Percentiles rank a stretch among this genome's conserved stretches.
Evolutionary conservation across 37 sponge, comb jelly and placozoan species (phyloP).

Genomic region (Halichondria panicea): DNA sequence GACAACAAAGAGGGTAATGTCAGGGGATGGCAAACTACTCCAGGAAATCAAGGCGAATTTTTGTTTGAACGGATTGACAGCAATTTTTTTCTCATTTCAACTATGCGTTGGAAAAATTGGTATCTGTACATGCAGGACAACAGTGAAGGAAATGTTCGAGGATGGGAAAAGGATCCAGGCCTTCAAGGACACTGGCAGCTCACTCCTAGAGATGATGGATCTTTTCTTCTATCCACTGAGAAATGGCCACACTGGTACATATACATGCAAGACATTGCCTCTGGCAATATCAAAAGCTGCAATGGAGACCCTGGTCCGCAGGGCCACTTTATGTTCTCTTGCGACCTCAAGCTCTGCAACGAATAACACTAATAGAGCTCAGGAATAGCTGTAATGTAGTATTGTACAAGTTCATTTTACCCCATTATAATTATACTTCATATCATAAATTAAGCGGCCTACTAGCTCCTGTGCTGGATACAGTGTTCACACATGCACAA

Average conservation of each 20-base stretch:
- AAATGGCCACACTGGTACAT: constrained; percentile 6
- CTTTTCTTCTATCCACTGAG: background rate
- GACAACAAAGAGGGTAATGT: constrained; percentile 1
- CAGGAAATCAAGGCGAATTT: background rate
- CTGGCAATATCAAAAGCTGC: background rate
- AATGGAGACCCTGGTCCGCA: constrained; percentile 12
- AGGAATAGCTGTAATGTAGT: too few relatives aligned
- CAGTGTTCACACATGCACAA: too few relatives aligned
- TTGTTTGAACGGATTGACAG: background rate
- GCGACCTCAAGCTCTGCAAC: background rate
- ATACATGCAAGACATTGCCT: background rate
- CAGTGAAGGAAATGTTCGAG: background rate
- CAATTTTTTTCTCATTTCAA: background rate
- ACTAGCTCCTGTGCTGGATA: too few relatives aligned
- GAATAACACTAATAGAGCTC: too few relatives aligned
- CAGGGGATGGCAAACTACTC: background rate
- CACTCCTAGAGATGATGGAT: background rate
- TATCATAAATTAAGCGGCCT: too few relatives aligned
- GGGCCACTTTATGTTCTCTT: constrained; percentile 1
- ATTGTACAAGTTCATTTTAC: too few relatives aligned
- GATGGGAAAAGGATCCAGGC: background rate
- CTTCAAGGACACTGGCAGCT: background rate
- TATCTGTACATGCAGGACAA: background rate
- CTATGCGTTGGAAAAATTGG: background rate
- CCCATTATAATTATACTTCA: too few relatives aligned